phyloP scores from a whole-genome alignment of 35 echinoderm and acorn worm genomes.

The Stichopus chloronotus region DNA sequence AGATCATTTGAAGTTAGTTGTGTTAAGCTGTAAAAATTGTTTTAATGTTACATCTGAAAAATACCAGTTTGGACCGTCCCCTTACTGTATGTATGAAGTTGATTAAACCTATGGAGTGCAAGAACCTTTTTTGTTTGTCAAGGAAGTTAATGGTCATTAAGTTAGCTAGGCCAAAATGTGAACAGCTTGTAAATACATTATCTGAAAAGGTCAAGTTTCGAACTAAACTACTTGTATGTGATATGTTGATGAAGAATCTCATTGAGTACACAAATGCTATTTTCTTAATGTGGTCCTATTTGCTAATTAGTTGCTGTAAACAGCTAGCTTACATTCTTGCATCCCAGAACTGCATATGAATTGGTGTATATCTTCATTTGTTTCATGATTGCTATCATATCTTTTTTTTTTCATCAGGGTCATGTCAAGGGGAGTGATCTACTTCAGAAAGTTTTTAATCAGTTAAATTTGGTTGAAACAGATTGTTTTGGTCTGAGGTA shows the following conservation, averaged over 20 bases:
- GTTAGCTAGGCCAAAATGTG: no score
- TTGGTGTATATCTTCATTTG: background rate
- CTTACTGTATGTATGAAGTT: no score
- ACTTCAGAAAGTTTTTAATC: slow-evolving; percentile 81
- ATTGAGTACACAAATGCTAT: background rate
- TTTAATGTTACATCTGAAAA: no score
- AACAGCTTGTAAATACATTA: no score
- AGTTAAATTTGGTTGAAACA: slow-evolving; percentile 84
- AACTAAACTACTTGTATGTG: background rate
- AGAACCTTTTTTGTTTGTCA: no score
- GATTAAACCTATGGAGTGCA: no score
- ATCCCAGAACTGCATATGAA: background rate
- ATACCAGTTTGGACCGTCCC: no score
- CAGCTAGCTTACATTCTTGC: no score
- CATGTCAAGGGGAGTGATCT: slow-evolving; percentile 81
- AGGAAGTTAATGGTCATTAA: no score
- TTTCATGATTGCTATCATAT: background rate
- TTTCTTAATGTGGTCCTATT: background rate
- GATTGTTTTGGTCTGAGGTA: slow-evolving; percentile 97
- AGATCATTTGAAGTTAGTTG: no score
- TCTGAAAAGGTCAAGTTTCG: no score
- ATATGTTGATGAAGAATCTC: background rate
- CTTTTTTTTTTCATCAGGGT: slow-evolving; percentile 62
- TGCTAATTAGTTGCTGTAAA: background rate
- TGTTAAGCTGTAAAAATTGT: no score